These are phyloP conservation scores for Drosophila cardini DNA, from an alignment of 1,140 invertebrate species.

Conservation along the genomic window DNA sequence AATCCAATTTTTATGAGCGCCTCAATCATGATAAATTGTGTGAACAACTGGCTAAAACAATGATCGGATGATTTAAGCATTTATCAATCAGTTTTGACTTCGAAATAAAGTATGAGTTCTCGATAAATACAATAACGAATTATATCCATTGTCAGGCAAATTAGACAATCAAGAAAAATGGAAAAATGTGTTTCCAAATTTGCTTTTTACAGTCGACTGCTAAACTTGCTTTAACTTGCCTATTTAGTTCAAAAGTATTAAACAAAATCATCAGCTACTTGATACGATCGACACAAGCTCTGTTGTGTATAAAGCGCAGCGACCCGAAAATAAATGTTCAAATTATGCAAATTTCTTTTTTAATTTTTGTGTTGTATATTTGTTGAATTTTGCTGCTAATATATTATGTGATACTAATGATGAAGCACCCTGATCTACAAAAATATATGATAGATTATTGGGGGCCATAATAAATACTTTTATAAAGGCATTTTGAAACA, in stretches of 20 bases:
- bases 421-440: constrained; percentile 14
- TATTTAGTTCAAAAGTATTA: constrained; percentile 44
- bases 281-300: constrained; percentile 46
- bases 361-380: constrained; percentile 60
- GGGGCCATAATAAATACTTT: constrained; percentile 30
- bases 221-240: constrained; percentile 39
- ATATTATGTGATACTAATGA: neutral
- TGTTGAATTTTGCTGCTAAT: constrained; percentile 58
- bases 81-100: constrained; percentile 49
- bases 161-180: constrained; percentile 45
- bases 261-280: constrained; percentile 63
- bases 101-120: constrained; percentile 45
- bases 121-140: constrained; percentile 67
- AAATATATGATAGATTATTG: constrained; percentile 12
- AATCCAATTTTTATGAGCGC: constrained; percentile 15
- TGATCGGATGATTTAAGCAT: constrained; percentile 37
- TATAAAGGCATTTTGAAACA: constrained; percentile 40
- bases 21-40: constrained; percentile 66
- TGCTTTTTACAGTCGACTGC: constrained; percentile 1
- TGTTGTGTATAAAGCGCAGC: constrained; percentile 27
- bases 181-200: constrained; percentile 50
- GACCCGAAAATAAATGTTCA: constrained; percentile 68
- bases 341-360: constrained; percentile 74
- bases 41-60: constrained; percentile 46
- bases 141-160: constrained; percentile 77